Conservation (phyloP, 2,888 invertebrate species). For the Dendrolimus houi region DNA sequence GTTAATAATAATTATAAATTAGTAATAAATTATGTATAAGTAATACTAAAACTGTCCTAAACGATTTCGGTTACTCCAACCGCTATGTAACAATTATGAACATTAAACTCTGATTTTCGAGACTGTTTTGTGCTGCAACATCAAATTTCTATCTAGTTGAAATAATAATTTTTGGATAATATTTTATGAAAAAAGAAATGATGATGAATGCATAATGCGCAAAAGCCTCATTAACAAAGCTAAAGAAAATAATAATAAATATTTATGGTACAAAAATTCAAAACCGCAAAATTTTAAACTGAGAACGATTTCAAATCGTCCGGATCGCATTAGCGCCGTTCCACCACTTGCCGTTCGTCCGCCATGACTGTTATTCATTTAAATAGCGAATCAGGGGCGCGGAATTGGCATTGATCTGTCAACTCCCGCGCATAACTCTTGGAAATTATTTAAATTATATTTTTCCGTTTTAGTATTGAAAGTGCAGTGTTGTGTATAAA, state of each 20-base stretch:
- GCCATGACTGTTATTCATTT: constrained; percentile 56
- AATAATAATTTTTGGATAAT: too few species aligned
- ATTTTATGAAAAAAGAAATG: too few species aligned
- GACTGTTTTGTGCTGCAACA: too few species aligned
- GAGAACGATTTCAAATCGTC: constrained; percentile 20
- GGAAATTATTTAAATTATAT: constrained; percentile 3
- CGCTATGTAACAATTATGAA: too few species aligned
- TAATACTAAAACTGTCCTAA: too few species aligned
- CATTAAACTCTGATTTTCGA: too few species aligned
- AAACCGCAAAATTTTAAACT: neutral
- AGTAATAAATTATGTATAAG: too few species aligned
- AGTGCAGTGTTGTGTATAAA: neutral
- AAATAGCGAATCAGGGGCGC: constrained; percentile 62
- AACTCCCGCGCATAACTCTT: constrained; percentile 28
- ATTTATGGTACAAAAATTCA: neutral
- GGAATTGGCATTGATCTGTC: constrained; percentile 59
- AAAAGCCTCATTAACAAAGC: neutral
- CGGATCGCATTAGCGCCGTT: constrained; percentile 24
- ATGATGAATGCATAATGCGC: too few species aligned
- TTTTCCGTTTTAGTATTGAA: neutral
- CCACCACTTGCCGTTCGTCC: constrained; percentile 21
- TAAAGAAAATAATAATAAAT: neutral
- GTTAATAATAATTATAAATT: too few species aligned
- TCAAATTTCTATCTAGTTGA: too few species aligned
- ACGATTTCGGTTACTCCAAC: too few species aligned